These are phyloP conservation scores for Hirtodrosophila histrioides DNA, from an alignment of 2,888 invertebrate genomes.

Conservation along the genomic window DNA sequence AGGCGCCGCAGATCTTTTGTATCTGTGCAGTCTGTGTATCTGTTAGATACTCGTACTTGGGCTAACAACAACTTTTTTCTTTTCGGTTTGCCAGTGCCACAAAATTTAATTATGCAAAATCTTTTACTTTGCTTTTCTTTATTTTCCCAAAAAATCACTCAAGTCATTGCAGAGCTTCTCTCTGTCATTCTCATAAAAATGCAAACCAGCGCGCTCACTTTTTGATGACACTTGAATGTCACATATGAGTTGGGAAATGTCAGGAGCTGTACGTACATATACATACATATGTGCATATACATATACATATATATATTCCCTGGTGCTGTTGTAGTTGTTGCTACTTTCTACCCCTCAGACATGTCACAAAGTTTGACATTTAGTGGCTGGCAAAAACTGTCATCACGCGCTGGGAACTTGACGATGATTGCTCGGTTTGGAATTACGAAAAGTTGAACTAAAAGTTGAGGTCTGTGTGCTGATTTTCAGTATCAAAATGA, in stretches of 20 bases:
- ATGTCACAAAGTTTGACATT: slow-evolving; percentile 78
- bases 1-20: slow-evolving; percentile 66
- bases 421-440: slow-evolving; percentile 76
- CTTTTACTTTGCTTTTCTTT: slow-evolving; percentile 44
- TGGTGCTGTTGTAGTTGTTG: slow-evolving; percentile 24
- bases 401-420: slow-evolving; percentile 65
- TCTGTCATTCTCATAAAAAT: slow-evolving; percentile 77
- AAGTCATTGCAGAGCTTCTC: slow-evolving; percentile 63
- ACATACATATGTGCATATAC: slow-evolving; percentile 5
- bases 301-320: slow-evolving; percentile 12
- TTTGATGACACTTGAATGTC: slow-evolving; percentile 80
- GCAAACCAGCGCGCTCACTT: slow-evolving; percentile 65
- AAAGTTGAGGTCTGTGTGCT: slow-evolving; percentile 21
- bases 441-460: slow-evolving; percentile 43
- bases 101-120: slow-evolving; percentile 77
- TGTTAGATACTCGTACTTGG: slow-evolving; percentile 51
- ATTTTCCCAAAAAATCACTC: slow-evolving; percentile 58
- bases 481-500: slow-evolving; percentile 19
- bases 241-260: slow-evolving; percentile 63
- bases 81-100: slow-evolving; percentile 32
- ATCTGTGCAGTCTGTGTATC: slow-evolving; percentile 59
- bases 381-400: slow-evolving; percentile 80
- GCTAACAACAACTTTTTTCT: slow-evolving; percentile 36
- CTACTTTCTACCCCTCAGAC: slow-evolving; percentile 37
- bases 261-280: slow-evolving; percentile 32